Conservation (phyloP, 2,888 invertebrate species). For the Anthrax anthrax region DNA sequence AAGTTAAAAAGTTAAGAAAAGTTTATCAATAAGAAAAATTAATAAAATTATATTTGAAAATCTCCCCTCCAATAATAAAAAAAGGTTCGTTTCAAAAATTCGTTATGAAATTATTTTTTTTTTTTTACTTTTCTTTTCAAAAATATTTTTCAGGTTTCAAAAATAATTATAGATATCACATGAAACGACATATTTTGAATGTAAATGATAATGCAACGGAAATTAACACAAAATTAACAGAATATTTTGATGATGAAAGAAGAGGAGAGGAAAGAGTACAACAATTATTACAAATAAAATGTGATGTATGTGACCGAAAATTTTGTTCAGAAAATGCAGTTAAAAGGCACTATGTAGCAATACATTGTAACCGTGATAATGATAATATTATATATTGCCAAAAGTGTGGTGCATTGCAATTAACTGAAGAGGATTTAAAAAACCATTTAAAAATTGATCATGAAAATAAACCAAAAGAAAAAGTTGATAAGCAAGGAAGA, state of each 20-base stretch:
- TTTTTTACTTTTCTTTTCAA: no score
- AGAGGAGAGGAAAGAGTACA: no score
- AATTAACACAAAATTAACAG: no score
- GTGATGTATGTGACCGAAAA: background rate
- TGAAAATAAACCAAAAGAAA: background rate
- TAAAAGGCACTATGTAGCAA: background rate
- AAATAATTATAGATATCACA: background rate
- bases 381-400: background rate
- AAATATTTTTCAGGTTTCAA: conserved; percentile 1
- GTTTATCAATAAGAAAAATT: no score
- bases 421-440: background rate
- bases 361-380: background rate
- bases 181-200: background rate
- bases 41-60: no score
- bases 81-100: no score
- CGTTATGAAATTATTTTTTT: no score
- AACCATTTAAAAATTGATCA: background rate
- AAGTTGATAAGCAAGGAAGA: background rate
- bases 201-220: background rate
- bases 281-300: background rate
- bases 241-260: background rate
- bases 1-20: no score
- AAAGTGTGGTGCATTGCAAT: background rate
- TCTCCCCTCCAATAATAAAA: no score
- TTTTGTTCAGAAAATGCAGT: background rate